Percentiles rank a stretch among this genome's conserved stretches.
phyloP scores from a whole-genome alignment of 2,113 vertebrate species.

The Laticauda laticaudata region DNA sequence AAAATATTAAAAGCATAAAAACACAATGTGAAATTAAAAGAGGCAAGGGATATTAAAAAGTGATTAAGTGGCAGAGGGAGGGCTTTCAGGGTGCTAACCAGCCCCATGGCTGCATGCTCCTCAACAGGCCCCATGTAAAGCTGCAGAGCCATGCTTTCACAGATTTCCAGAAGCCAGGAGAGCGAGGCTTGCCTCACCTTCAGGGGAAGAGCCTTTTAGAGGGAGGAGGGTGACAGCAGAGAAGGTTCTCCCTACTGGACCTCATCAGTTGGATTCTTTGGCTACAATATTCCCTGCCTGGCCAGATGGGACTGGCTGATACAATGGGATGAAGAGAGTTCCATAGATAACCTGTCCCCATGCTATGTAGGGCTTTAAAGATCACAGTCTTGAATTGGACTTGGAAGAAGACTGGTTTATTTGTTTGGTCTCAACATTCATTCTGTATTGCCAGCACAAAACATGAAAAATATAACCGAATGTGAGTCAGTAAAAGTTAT shows the following conservation, averaged over 20 bases:
- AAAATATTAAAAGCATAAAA: too few species aligned
- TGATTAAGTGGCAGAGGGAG: background rate
- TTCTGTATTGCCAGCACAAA: background rate
- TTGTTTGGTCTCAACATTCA: background rate
- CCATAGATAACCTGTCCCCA: too few species aligned
- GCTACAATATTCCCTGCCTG: background rate
- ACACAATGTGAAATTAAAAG: background rate
- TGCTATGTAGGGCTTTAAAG: background rate
- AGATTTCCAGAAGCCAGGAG: background rate
- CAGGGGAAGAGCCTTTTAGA: background rate
- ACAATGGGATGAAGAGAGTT: background rate
- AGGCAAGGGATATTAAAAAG: background rate
- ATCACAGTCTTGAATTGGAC: background rate
- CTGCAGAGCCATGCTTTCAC: background rate
- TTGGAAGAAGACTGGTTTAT: background rate
- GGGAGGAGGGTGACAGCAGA: too few species aligned
- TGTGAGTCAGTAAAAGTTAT: conserved; percentile 21
- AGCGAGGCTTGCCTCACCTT: background rate
- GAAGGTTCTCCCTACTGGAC: background rate
- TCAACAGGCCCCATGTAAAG: background rate
- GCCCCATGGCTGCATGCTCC: background rate
- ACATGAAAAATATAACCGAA: conserved; percentile 3
- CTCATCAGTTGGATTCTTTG: background rate
- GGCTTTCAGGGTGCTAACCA: background rate
- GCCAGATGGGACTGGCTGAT: background rate